These are phyloP conservation scores for Loripinus fragilis DNA, from an alignment of 2,888 invertebrate species.

Conservation along the genomic window DNA sequence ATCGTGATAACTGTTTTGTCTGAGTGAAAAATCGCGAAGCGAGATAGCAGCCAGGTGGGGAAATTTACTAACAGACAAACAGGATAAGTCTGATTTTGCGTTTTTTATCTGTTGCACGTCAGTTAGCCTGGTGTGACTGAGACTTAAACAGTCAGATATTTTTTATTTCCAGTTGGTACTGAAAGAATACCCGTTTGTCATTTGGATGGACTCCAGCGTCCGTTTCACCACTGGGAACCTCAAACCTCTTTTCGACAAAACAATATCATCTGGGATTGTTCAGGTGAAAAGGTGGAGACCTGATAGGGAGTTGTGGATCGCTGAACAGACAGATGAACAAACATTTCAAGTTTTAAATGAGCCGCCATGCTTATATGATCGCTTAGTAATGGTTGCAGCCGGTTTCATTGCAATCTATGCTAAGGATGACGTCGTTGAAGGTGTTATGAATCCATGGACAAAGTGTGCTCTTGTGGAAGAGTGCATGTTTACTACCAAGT, in stretches of 20 bases:
- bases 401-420: not conserved
- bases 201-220: conserved; percentile 9
- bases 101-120: no score
- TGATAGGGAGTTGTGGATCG: not conserved
- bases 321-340: not conserved
- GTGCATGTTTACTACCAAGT: not conserved
- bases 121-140: no score
- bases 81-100: no score
- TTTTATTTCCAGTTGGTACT: not conserved
- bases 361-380: not conserved
- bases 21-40: no score
- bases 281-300: not conserved
- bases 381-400: not conserved
- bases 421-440: not conserved
- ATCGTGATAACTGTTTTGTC: no score
- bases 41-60: no score
- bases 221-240: conserved; percentile 5
- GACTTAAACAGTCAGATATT: no score
- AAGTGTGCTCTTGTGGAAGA: not conserved
- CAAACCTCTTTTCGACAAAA: not conserved
- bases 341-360: not conserved
- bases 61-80: no score
- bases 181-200: conserved; percentile 2
- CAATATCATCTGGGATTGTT: not conserved
- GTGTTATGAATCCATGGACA: conserved; percentile 2